Conservation (phyloP, 2,113 vertebrate genomes). For the Hylia prasina region DNA sequence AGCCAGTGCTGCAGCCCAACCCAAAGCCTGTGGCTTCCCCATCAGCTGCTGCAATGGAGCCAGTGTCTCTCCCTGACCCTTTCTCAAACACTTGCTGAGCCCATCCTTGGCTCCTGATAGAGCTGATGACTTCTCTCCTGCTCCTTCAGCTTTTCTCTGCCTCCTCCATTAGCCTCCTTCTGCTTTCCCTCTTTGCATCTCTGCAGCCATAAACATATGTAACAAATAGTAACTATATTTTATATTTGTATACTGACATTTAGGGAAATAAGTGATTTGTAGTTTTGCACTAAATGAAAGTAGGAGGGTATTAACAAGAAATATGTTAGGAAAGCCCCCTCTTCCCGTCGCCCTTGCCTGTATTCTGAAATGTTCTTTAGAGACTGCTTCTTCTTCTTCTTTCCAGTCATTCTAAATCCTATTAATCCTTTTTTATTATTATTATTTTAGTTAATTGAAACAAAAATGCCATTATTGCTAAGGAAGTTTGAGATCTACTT, state of each 20-base stretch:
- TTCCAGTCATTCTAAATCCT: neutral
- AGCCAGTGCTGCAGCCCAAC: neutral
- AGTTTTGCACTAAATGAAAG: neutral
- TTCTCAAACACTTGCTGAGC: neutral
- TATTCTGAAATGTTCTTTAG: neutral
- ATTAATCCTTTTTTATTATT: neutral
- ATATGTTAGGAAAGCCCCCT: neutral
- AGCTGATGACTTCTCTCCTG: neutral
- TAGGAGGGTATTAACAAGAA: neutral
- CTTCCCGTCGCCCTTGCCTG: neutral
- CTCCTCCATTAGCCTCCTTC: neutral
- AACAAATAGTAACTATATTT: neutral
- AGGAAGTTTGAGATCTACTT: neutral
- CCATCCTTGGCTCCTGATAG: neutral
- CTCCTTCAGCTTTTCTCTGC: neutral
- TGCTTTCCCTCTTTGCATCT: neutral
- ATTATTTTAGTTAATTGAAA: neutral
- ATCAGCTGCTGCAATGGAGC: accelerated
- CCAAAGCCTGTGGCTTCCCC: neutral
- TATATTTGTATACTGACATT: neutral
- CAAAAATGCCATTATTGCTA: neutral
- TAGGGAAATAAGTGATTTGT: neutral
- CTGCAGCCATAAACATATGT: neutral
- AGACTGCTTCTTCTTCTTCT: neutral
- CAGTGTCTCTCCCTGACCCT: neutral